Evolutionary conservation across 2,113 vertebrate genomes (phyloP), one percentile per base, ranked within the genome.

Genomic region (Serilophus lunatus): DNA sequence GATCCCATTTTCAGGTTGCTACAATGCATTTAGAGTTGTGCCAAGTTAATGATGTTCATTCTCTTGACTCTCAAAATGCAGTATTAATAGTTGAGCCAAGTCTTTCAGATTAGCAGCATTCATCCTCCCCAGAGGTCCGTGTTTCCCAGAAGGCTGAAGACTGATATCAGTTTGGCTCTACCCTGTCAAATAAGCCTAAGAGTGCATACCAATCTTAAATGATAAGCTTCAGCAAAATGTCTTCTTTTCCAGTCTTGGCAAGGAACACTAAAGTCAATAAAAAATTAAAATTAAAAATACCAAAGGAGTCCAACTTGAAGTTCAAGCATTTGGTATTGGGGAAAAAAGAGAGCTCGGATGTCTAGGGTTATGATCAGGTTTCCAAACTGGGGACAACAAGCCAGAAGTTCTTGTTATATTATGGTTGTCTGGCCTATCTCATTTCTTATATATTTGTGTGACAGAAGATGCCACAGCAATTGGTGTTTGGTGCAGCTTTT

Each of bases 231-330:
- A 59, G 66, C 28, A 83, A 49, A 61, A 89, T 64, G 5, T 68
- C 13, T 10, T 83, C 22, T 80, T 69, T 79, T 88, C 80, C 63
- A 59, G n/a, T 70, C 68, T 90, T 92, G 89, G 78, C 78, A 87
- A 91, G 25, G 38, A 85, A 25, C 16, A 3, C 12, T 42, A 13
- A 66, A 53, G 28, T 79, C 63, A 33, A 75, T 93, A 74, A 90
- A 94, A 85, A 13, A 13, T 75, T 86, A 22, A 92, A 78, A 70
- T 93, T 82, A 84, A 89, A 88, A 93, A 84, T 87, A 69, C 57
- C 7, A 1, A 15, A 24, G 7, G 29, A 91, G 24, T 91, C 66
- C 23, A 91, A 45, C 50, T n/a, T n/a, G n/a, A 89, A 79, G 29
- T 87, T 89, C 50, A 80, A 60, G 40, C 23, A 70, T 50, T 75